Evolutionary conservation across 2,888 invertebrate genomes (phyloP), one percentile per base, ranked within the genome.

Genomic region (Plagiodera versicolora): DNA sequence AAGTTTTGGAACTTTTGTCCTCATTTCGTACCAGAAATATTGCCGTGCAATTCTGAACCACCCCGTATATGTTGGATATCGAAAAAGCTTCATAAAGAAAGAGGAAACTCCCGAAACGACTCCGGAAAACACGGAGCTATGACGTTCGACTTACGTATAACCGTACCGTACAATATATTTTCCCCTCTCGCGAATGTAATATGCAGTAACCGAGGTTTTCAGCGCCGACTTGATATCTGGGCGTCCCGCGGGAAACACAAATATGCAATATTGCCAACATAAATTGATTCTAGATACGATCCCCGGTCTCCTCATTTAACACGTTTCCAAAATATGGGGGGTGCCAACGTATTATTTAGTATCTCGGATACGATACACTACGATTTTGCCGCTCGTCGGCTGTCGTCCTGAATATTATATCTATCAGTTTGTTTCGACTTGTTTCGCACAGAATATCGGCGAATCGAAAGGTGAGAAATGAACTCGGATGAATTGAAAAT

Each of bases 191-290:
- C 30, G 60, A 51, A 63, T 63, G 63, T 58, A 63, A 63, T 63
- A 63, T 63, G 60, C 63, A 63, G 30, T 53, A 64, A 72, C 73
- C 68, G 72, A 71, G 73, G 74, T 74, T 75, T 67, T 58, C 65
- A 63, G 63, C 46, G 65, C 59, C 65, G 71, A 65, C 73, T 74
- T 74, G 74, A 75, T 76, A 76, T 76, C 70, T 73, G 73, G 74
- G 67, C 67, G 69, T 77, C 79, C 71, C 78, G 67, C 70, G 79
- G 79, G 80, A 78, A 74, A 75, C 80, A 80, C 80, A 79, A 80
- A 79, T 80, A 79, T 79, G 80, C 78, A 78, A 79, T 80, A 79
- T 77, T 77, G 77, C 79, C 77, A 75, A 75, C 79, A 80, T 79
- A 80, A 80, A 80, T 80, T 79, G 80, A 80, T 80, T 79, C 77